Percentiles rank a stretch among this genome's conserved stretches.
Conservation (phyloP, 30 jellyfish, hydroid and myxozoan species). For the Aurelia sp. region DNA sequence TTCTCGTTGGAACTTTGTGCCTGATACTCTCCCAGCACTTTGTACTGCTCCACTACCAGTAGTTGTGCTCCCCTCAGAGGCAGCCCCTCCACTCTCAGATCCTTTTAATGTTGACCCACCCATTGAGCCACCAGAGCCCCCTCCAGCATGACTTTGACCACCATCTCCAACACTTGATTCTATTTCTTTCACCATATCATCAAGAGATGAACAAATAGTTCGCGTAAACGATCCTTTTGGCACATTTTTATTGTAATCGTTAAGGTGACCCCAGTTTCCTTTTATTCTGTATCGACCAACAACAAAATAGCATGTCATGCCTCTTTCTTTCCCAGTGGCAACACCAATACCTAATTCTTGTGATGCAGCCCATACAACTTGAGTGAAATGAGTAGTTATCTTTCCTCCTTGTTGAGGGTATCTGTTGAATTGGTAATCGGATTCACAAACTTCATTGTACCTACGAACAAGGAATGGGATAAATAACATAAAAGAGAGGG, state of each 20-base stretch:
- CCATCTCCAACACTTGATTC: too few relatives aligned
- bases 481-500: too few relatives aligned
- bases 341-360: conserved; percentile 87
- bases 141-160: too few relatives aligned
- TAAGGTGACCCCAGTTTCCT: conserved; percentile 72
- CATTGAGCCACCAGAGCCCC: too few relatives aligned
- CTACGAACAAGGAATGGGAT: background rate
- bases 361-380: conserved; percentile 94
- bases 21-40: too few relatives aligned
- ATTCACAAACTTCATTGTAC: conserved; percentile 53
- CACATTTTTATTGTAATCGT: conserved; percentile 74
- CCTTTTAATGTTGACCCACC: too few relatives aligned
- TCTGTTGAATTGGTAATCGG: too few relatives aligned
- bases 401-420: too few relatives aligned
- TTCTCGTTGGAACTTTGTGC: background rate
- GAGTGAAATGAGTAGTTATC: conserved; percentile 71
- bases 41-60: too few relatives aligned
- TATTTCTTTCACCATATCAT: conserved; percentile 21
- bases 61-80: too few relatives aligned
- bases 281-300: conserved; percentile 88
- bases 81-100: too few relatives aligned
- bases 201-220: conserved; percentile 36
- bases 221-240: conserved; percentile 69
- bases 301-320: conserved; percentile 80
- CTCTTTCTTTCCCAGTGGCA: conserved; percentile 71